Conservation (phyloP, 2,888 invertebrate genomes). For the Tetanocera ferruginea region DNA sequence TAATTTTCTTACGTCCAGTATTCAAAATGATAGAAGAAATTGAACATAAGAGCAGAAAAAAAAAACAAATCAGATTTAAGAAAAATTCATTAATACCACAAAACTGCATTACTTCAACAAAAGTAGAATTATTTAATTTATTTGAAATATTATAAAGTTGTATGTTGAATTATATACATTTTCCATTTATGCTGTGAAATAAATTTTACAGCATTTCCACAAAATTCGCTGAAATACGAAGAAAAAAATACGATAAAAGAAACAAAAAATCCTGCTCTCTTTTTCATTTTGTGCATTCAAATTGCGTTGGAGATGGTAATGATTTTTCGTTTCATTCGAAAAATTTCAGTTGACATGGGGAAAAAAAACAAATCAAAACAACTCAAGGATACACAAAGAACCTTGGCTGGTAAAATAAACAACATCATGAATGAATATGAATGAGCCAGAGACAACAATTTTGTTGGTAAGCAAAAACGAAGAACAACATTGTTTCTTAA, state of each 20-base stretch:
- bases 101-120: too few species aligned
- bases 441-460: neutral
- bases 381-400: too few species aligned
- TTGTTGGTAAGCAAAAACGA: too few species aligned
- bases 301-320: constrained; percentile 13
- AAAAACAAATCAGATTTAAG: too few species aligned
- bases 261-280: neutral
- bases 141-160: neutral
- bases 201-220: too few species aligned
- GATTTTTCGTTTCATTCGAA: neutral
- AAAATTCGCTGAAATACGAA: too few species aligned
- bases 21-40: too few species aligned
- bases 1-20: too few species aligned
- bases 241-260: neutral
- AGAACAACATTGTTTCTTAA: too few species aligned
- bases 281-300: constrained; percentile 9
- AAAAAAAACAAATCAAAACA: neutral
- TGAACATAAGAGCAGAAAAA: too few species aligned
- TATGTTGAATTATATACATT: neutral
- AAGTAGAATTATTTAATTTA: too few species aligned
- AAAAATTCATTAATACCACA: too few species aligned
- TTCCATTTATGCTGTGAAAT: neutral
- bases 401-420: neutral
- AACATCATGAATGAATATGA: neutral
- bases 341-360: neutral